A percentile compares a stretch with the other conserved stretches of the same genome.
phyloP scores from a whole-genome alignment of 2,113 vertebrate species.

The Leucopternis melanops region DNA sequence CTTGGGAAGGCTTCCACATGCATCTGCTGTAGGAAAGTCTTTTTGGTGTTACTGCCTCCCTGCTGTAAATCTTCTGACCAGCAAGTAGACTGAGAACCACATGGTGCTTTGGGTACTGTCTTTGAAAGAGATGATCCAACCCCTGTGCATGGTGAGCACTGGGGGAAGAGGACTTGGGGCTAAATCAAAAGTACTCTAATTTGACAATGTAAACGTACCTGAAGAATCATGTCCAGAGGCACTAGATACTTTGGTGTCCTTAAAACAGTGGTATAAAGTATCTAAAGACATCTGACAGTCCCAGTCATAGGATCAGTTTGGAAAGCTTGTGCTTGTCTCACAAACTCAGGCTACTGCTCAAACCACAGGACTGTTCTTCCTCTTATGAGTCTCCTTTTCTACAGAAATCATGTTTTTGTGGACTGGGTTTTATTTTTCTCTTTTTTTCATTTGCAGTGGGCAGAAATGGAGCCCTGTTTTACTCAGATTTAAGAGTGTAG shows the following conservation, averaged over 20 bases:
- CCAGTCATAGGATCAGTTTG: neutral
- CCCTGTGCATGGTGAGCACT: neutral
- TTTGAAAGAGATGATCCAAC: neutral
- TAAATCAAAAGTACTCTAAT: neutral
- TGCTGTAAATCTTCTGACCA: neutral
- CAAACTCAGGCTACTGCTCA: neutral
- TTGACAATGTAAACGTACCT: fast-evolving
- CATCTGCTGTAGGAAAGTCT: neutral
- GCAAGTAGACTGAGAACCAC: neutral
- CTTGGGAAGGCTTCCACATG: neutral
- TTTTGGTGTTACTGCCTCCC: neutral
- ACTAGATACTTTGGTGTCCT: neutral
- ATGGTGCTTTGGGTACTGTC: neutral
- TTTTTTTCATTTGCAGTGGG: neutral
- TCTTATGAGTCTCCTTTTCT: neutral
- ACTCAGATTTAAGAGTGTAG: neutral
- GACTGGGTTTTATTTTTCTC: neutral
- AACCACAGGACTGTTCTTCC: neutral
- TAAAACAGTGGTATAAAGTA: neutral
- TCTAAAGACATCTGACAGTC: neutral
- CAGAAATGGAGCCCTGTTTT: neutral
- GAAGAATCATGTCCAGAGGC: neutral
- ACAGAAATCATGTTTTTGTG: neutral
- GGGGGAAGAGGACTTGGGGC: neutral
- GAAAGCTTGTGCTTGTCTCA: neutral